Percentiles rank a stretch among this genome's conserved stretches.
phyloP scores from a whole-genome alignment of 1,140 invertebrate species.

The Neoseiulus cucumeris region DNA sequence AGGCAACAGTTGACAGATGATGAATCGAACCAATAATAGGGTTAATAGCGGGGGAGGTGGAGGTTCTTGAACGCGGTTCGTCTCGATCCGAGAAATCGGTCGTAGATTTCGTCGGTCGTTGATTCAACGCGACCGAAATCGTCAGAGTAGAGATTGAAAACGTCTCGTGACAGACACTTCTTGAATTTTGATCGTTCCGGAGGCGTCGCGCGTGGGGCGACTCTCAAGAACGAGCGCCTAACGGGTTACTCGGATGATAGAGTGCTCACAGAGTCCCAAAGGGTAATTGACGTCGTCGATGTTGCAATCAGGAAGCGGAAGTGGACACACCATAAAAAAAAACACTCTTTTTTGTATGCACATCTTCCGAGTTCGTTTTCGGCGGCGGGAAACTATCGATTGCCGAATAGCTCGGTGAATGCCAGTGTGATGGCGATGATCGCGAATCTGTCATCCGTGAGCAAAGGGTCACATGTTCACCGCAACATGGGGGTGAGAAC shows the following conservation, averaged over 20 bases:
- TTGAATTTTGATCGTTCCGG: too few species aligned
- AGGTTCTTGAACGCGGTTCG: background rate
- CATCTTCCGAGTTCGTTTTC: too few species aligned
- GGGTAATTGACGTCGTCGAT: background rate
- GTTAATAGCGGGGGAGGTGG: conserved; percentile 6
- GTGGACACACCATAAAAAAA: background rate
- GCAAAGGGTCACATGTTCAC: too few species aligned
- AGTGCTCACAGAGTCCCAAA: background rate
- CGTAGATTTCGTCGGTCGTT: background rate
- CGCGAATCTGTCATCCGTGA: too few species aligned
- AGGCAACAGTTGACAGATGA: conserved; percentile 7
- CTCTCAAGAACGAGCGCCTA: background rate
- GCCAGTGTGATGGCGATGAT: too few species aligned
- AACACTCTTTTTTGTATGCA: too few species aligned
- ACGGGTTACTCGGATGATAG: conserved; percentile 9
- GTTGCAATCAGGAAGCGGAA: conserved; percentile 10
- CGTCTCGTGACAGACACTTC: too few species aligned
- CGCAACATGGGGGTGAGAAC: too few species aligned
- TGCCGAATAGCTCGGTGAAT: too few species aligned
- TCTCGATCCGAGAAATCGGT: background rate
- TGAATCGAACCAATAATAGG: conserved; percentile 7
- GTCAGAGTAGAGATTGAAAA: too few species aligned
- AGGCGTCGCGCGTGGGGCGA: too few species aligned
- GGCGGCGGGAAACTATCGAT: too few species aligned
- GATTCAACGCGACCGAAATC: background rate